Percentiles rank a stretch among this genome's conserved stretches.
These are phyloP conservation scores for Eulithis prunata DNA, from an alignment of 2,888 invertebrate species.

Conservation along the genomic window DNA sequence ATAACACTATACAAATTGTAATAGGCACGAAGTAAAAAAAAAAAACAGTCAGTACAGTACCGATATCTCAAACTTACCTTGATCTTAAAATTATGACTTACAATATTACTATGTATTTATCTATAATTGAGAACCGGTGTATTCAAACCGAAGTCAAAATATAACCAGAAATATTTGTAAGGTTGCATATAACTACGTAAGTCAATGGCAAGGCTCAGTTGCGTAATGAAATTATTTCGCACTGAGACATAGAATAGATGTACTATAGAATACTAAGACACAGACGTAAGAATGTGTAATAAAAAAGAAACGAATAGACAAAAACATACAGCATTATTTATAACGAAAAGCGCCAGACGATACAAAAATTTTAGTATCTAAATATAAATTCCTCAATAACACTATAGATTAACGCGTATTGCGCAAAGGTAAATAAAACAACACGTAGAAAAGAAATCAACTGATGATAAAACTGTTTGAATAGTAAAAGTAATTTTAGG, in stretches of 20 bases:
- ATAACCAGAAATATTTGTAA: slow-evolving; percentile 23
- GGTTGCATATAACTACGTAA: slow-evolving; percentile 20
- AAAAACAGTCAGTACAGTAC: no score
- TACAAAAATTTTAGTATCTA: slow-evolving; percentile 40
- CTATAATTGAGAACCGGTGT: not conserved
- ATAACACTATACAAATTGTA: no score
- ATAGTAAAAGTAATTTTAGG: no score
- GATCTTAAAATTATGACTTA: no score
- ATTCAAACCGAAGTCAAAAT: slow-evolving; percentile 13
- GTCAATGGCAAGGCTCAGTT: slow-evolving; percentile 36
- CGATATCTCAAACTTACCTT: no score
- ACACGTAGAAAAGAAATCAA: slow-evolving; percentile 1
- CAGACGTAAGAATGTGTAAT: slow-evolving; percentile 4
- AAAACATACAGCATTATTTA: slow-evolving; percentile 30
- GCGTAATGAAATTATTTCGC: slow-evolving; percentile 12
- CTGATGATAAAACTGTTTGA: not conserved
- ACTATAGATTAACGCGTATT: slow-evolving; percentile 23
- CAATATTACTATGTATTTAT: no score
- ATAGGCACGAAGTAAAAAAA: no score
- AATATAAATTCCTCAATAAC: slow-evolving; percentile 43
- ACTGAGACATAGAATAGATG: not conserved
- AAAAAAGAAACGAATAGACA: slow-evolving; percentile 25
- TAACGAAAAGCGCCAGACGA: slow-evolving; percentile 30
- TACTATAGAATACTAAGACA: not conserved
- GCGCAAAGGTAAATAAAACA: slow-evolving; percentile 28